Conservation (phyloP, 2,113 vertebrate species). For the Dromiciops gliroides region DNA sequence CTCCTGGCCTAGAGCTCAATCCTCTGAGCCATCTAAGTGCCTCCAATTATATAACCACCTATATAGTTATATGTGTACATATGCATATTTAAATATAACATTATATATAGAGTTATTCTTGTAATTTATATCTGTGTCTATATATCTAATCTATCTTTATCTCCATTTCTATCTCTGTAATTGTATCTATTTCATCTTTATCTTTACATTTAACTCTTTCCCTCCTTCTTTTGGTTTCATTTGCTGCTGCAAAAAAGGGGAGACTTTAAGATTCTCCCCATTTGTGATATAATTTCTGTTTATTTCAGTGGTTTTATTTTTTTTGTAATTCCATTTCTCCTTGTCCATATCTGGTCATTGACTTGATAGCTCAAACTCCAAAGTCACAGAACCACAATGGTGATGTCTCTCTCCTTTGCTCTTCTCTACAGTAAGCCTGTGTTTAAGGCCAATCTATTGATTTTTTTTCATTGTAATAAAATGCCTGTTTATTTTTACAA, state of each 20-base stretch:
- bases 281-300: neutral
- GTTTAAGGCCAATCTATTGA: slow-evolving; percentile 20
- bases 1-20: neutral
- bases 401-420: neutral
- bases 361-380: slow-evolving; percentile 24
- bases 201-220: neutral
- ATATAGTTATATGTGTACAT: neutral
- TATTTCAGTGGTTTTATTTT: neutral
- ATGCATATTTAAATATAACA: neutral
- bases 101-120: too few relatives aligned
- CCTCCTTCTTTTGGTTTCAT: neutral
- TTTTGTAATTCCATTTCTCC: slow-evolving; percentile 7
- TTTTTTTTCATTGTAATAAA: slow-evolving; percentile 30
- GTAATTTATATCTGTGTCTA: too few relatives aligned
- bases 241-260: slow-evolving; percentile 38
- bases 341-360: neutral
- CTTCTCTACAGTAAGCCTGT: neutral
- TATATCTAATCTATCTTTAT: neutral
- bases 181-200: neutral
- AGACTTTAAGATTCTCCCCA: neutral
- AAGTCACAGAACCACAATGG: slow-evolving; percentile 1
- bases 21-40: neutral
- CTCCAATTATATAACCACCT: neutral
- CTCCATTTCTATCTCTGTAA: neutral
- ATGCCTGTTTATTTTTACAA: slow-evolving; percentile 9